Evolutionary conservation across 2,888 invertebrate species (phyloP), one percentile per base, ranked within the genome.

Genomic region (Agrenia bidenticulata): DNA sequence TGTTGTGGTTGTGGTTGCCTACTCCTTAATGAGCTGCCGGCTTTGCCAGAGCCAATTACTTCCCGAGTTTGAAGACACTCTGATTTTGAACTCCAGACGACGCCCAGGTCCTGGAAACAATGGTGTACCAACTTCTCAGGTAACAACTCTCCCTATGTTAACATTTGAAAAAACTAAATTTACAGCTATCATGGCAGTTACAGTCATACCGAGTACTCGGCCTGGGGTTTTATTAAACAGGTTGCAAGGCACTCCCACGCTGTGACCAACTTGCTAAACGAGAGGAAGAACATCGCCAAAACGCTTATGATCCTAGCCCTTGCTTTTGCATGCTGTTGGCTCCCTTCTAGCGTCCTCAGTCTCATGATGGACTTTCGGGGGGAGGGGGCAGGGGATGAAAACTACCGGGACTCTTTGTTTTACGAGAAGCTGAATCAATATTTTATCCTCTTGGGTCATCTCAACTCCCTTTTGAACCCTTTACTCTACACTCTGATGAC

Each of bases 1-100:
- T 0, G 75, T 77, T 24, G 77, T 82, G 0, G 81, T 82, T 4
- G 78, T 80, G 19, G 75, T 78, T 19, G 78, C 79, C 11, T 89
- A 89, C 77, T 84, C 85, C 0, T 84, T 86, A 77, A 89, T 89
- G 88, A 88, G 88, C 0, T 81, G 85, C 13, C 86, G 86, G 19
- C 80, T 89, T 45, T 88, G 88, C 78, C 85, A 87, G 1, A 85
- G 86, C 51, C 83, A 84, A 39, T 87, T 88, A 1, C 87, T 88
- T 0, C 87, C 87, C 74, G 88, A 88, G 32, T 73, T 73, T 53
- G 70, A 75, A 49, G 63, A 71, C 23, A 73, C 4, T 19, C 32
- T 11, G 5, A 32, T 32, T 32, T 32, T 11, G n/a, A n/a, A n/a
- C n/a, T n/a, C n/a, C n/a, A n/a, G n/a, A n/a, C n/a, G n/a, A n/a